Conservation (phyloP, 2,888 invertebrate species). For the Aplocera efformata region DNA sequence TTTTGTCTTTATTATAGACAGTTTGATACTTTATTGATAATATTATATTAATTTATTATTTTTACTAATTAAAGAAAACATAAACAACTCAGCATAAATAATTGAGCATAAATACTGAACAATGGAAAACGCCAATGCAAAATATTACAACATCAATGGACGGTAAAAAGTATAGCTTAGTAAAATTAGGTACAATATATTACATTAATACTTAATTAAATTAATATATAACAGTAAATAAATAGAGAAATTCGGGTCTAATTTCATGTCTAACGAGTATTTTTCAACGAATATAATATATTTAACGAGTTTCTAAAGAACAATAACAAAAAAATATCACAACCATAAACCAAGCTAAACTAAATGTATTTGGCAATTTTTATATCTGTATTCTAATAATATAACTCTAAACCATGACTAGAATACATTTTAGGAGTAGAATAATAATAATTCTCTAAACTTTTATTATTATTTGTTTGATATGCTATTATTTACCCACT, state of each 20-base stretch:
- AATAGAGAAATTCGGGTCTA: not conserved
- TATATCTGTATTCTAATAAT: slow-evolving; percentile 6
- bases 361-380: slow-evolving; percentile 21
- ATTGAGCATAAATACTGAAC: no score
- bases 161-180: slow-evolving; percentile 3
- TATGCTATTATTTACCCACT: slow-evolving; percentile 56
- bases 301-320: slow-evolving; percentile 33
- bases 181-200: not conserved
- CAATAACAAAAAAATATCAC: slow-evolving; percentile 43
- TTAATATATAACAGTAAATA: no score
- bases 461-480: slow-evolving; percentile 38
- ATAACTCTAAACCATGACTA: no score
- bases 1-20: slow-evolving; percentile 34
- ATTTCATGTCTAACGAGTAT: not conserved
- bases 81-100: no score
- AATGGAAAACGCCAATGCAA: no score
- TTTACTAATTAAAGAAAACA: no score
- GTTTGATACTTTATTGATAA: not conserved
- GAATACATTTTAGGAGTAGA: no score
- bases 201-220: no score
- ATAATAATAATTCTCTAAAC: slow-evolving; percentile 4
- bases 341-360: slow-evolving; percentile 50
- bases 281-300: not conserved
- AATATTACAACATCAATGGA: slow-evolving; percentile 4
- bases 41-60: no score